A percentile compares a stretch with the other conserved stretches of the same genome.
Evolutionary conservation across 1,140 invertebrate genomes (phyloP).

Genomic region (Cataglyphis hispanica): DNA sequence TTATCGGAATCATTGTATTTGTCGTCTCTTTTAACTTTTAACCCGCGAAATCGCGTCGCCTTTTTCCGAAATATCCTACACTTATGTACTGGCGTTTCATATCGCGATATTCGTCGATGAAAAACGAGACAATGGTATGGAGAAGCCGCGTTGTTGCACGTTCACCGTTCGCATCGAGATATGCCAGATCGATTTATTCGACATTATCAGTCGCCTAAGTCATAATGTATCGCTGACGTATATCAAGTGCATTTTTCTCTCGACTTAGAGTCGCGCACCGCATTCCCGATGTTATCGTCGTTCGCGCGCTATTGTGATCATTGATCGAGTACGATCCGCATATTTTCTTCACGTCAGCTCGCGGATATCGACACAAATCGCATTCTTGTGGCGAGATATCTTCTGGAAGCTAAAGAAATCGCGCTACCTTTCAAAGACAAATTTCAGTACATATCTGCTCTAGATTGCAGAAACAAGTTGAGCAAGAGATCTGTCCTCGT

Average conservation of each 20-base stretch:
- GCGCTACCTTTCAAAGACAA: background rate
- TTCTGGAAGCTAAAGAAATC: background rate
- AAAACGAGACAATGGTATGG: slow-evolving; percentile 40
- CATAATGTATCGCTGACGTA: slow-evolving; percentile 60
- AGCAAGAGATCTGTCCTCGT: background rate
- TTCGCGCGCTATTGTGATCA: slow-evolving; percentile 38
- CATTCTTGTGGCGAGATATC: background rate
- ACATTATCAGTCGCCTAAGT: slow-evolving; percentile 62
- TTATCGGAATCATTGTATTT: background rate
- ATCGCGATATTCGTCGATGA: background rate
- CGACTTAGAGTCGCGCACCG: slow-evolving; percentile 14
- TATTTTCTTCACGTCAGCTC: slow-evolving; percentile 7
- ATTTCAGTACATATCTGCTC: background rate
- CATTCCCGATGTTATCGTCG: slow-evolving; percentile 60
- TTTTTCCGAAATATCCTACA: background rate
- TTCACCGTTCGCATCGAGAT: slow-evolving; percentile 49
- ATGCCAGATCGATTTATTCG: slow-evolving; percentile 70
- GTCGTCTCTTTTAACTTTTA: background rate
- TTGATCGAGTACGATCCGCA: slow-evolving; percentile 15
- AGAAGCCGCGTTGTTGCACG: slow-evolving; percentile 9
- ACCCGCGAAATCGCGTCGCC: background rate
- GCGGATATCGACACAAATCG: background rate
- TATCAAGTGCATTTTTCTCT: slow-evolving; percentile 54
- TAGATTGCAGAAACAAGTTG: background rate
- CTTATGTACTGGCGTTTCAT: background rate